Percentiles rank a stretch among this genome's conserved stretches.
Evolutionary conservation across 2,888 invertebrate genomes (phyloP).

Genomic region (Pterostichus madidus): DNA sequence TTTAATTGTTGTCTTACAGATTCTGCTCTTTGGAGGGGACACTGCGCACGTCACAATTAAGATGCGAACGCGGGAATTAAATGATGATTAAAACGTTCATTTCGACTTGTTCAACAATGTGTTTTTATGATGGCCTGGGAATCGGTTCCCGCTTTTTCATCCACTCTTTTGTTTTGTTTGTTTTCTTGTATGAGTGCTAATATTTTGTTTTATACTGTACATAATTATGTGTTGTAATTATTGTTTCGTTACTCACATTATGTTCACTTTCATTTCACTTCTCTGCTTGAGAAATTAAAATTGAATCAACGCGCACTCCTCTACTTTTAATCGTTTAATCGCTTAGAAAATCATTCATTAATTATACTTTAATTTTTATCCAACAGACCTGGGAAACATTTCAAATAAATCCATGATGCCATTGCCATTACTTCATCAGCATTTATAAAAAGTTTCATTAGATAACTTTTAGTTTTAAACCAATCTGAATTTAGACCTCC

Average conservation of each 20-base stretch:
- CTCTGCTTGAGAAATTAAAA: conserved; percentile 37
- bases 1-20: conserved; percentile 67
- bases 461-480: too few relatives aligned
- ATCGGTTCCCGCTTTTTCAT: not conserved
- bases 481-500: too few relatives aligned
- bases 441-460: not conserved
- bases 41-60: conserved; percentile 44
- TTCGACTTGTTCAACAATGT: conserved; percentile 32
- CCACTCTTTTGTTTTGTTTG: conserved; percentile 44
- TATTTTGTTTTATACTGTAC: conserved; percentile 11
- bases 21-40: conserved; percentile 53
- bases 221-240: conserved; percentile 24
- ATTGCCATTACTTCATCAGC: not conserved
- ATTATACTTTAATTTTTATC: not conserved
- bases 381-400: not conserved
- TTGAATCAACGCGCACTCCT: conserved; percentile 33
- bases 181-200: conserved; percentile 7
- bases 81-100: conserved; percentile 43
- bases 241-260: not conserved
- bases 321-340: conserved; percentile 20
- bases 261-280: conserved; percentile 1
- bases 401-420: not conserved
- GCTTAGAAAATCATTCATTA: conserved; percentile 6
- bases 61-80: conserved; percentile 37
- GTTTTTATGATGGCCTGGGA: conserved; percentile 28